Evolutionary conservation across 1,140 invertebrate genomes (phyloP).

Genomic region (Nebria ingens): DNA sequence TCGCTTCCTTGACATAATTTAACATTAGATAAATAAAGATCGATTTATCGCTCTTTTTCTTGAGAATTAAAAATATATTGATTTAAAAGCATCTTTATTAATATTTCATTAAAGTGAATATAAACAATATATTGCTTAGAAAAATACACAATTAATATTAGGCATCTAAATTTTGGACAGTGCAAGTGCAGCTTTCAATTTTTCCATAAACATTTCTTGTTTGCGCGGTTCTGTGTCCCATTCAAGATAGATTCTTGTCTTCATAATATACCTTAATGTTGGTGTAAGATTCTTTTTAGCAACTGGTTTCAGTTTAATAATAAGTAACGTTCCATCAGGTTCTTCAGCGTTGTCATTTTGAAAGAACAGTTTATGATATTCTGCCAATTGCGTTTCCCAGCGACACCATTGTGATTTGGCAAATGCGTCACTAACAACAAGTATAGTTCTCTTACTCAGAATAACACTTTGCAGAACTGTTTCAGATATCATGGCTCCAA

Average conservation of each 20-base stretch:
- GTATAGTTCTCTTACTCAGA: constrained; percentile 46
- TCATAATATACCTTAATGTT: constrained; percentile 46
- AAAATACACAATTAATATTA: too few species aligned
- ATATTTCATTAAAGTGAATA: too few species aligned
- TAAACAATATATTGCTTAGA: too few species aligned
- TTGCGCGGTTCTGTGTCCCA: constrained; percentile 39
- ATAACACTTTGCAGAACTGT: constrained; percentile 47
- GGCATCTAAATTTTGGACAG: too few species aligned
- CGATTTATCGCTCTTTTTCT: too few species aligned
- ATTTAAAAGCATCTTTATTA: too few species aligned
- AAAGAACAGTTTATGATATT: constrained; percentile 40
- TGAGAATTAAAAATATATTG: too few species aligned
- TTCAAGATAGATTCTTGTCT: constrained; percentile 49
- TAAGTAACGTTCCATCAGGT: constrained; percentile 43
- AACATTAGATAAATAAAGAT: too few species aligned
- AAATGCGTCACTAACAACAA: constrained; percentile 53
- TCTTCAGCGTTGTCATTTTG: constrained; percentile 32
- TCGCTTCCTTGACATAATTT: too few species aligned
- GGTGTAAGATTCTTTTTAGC: constrained; percentile 40
- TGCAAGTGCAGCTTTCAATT: constrained; percentile 29
- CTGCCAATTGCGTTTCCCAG: constrained; percentile 52
- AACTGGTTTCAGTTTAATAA: constrained; percentile 46
- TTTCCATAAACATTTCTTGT: constrained; percentile 41
- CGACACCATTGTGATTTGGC: constrained; percentile 54
- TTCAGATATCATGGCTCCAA: constrained; percentile 49